Base-by-base conservation (phyloP, 2,888 invertebrate genomes). In the Meiosimyza platycephala region DNA sequence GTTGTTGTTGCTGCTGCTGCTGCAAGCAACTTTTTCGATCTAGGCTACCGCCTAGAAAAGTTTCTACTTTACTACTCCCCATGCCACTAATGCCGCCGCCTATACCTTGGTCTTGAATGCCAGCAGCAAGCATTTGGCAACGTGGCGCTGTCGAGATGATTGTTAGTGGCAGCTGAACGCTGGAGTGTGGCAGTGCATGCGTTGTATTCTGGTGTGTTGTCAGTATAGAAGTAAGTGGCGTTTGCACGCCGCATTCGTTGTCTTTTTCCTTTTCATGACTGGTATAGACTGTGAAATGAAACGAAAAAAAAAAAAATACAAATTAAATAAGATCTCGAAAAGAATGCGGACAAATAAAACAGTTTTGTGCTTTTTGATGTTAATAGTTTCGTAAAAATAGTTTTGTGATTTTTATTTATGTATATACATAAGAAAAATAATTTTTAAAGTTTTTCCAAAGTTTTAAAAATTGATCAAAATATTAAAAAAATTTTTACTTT, bases 201-300 rank as follows among this genome's bases (percentile, higher is more conserved):
- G 66, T 54, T 33, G 71, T 70, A 16, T 22, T 40, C 48, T 13
- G 22, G 6, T 16, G 18, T 5, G 71, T n/a, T 5, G 71, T n/a
- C 16, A 73, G 52, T 1, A 75, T 70, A 13, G 73, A 74, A 73
- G 81, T 78, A 70, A 81, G 74, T 70, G 80, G 72, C 28, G 80
- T 77, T 47, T 82, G 78, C 69, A 83, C 80, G 48, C 82, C 79
- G 74, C 85, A 83, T 74, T 86, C 87, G 77, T 83, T 85, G 76
- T 86, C 86, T 72, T 86, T 83, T 75, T 87, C 87, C 74, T 85
- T 84, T 75, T 86, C 86, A 71, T 87, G 87, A 73, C 81, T 86
- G 22, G 86, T 83, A 76, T 87, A 87, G 83, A 86, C 87, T 87
- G 78, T 40, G 68, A 76, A 76, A 16, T 52, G 50, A 55, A 40